Conservation (phyloP, 2,113 vertebrate genomes). For the Gallinago jamesoni region DNA sequence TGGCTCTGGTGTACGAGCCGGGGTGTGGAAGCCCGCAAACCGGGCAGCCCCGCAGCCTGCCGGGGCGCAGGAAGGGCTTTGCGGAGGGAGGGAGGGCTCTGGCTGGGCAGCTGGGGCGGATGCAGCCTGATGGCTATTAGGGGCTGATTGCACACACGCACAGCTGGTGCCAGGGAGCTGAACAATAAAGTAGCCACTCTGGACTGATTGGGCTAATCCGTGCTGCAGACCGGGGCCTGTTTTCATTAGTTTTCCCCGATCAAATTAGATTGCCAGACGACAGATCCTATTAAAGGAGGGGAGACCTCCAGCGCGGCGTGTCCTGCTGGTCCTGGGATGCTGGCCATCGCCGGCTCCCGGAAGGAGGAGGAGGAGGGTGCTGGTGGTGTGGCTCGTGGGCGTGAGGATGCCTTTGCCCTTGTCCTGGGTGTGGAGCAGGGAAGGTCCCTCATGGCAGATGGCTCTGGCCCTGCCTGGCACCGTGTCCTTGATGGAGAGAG, state of each 20-base stretch:
- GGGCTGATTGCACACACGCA: conserved; percentile 55
- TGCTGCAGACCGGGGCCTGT: conserved; percentile 29
- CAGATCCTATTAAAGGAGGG: conserved; percentile 61
- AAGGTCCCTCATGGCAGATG: rapidly evolving
- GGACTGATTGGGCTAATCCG: conserved; percentile 30
- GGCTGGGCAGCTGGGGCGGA: conserved; percentile 70
- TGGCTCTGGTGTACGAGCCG: rapidly evolving
- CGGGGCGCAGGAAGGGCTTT: neutral
- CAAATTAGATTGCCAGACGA: conserved; percentile 61
- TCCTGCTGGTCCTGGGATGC: neutral
- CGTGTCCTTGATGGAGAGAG: neutral
- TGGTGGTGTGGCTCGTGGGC: neutral
- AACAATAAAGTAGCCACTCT: conserved; percentile 55
- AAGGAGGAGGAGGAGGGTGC: neutral
- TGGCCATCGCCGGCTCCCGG: neutral
- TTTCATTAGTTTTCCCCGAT: conserved; percentile 42
- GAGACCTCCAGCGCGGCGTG: conserved; percentile 1
- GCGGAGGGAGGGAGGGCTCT: neutral
- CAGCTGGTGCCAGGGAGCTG: conserved; percentile 73
- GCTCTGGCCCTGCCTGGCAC: neutral
- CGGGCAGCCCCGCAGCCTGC: neutral
- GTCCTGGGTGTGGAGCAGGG: neutral
- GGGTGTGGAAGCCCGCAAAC: rapidly evolving
- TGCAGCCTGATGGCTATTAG: conserved; percentile 43
- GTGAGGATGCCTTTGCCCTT: neutral